Conservation (phyloP, 2,113 vertebrate genomes). For the Pachypanchax playfairii region DNA sequence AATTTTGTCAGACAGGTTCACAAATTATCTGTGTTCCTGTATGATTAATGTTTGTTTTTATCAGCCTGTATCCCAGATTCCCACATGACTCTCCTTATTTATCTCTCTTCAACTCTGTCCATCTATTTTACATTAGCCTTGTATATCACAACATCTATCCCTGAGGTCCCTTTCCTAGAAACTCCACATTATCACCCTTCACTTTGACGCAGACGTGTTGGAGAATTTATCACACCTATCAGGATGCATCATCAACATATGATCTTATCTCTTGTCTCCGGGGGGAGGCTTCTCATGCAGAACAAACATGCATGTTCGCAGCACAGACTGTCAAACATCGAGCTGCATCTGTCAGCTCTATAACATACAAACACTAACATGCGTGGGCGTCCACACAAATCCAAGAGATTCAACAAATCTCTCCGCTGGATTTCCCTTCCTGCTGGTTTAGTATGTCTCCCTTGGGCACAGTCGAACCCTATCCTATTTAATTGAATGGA, state of each 20-base stretch:
- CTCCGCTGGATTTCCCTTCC: conserved; percentile 28
- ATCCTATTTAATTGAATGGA: conserved; percentile 75
- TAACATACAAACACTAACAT: conserved; percentile 12
- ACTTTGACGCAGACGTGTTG: conserved; percentile 64
- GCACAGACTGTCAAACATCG: conserved; percentile 36
- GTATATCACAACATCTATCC: conserved; percentile 59
- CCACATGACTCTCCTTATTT: conserved; percentile 20
- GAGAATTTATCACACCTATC: conserved; percentile 75
- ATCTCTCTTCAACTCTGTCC: conserved; percentile 33
- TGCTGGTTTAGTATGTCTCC: conserved; percentile 50
- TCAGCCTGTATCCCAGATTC: conserved; percentile 32
- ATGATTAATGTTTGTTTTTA: conserved; percentile 55
- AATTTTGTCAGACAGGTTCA: not conserved
- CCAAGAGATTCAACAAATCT: conserved; percentile 32
- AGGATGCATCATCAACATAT: conserved; percentile 62
- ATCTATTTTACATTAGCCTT: conserved; percentile 69
- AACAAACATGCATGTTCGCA: conserved; percentile 16
- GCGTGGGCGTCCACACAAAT: conserved; percentile 7
- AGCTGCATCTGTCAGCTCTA: conserved; percentile 36
- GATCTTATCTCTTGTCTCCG: conserved; percentile 47
- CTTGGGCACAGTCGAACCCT: conserved; percentile 49
- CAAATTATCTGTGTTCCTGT: conserved; percentile 26
- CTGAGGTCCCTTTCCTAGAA: conserved; percentile 56
- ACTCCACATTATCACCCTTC: conserved; percentile 73
- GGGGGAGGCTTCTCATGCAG: conserved; percentile 3